Base-by-base conservation (phyloP, 2,797 vertebrate species). In the Labeo calbasu region DNA sequence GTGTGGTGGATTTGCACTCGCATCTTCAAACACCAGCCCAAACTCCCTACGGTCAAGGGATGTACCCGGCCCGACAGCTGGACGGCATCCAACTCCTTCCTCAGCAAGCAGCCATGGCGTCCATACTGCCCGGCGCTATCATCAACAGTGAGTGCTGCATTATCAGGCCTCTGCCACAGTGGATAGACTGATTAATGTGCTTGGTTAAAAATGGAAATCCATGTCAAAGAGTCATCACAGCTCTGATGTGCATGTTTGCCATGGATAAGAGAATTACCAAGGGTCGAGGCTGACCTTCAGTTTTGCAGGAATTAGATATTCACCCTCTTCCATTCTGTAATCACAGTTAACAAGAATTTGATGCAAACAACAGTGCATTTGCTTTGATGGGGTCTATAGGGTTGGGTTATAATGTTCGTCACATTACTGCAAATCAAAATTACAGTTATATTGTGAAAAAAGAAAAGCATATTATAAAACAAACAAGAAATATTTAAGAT, bases 21-120 rank as follows among this genome's bases (percentile, higher is more conserved):
- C 93, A 94, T 92, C 94, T 83, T 46, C 77, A 79, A 50, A 77
- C 85, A 19, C 23, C 61, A 90, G 95, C 93, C 92, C 96, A 95
- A 90, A 94, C 94, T 94, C 93, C 90, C 89, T 92, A 95, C 36
- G 91, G 93, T 17, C 96, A 96, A 91, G 96, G 95, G 88, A 95
- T 96, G 95, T 96, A 95, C 92, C 95, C 95, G 0, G 95, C 95
- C 0, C 95, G 95, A 82, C 93, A 95, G 90, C 93, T 96, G 89
- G 95, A 96, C 88, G 94, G 95, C 32, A 96, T 97, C 92, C 96
- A 96, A 79, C 86, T 97, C 86, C 96, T 97, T 85, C 96, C 96
- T 84, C 96, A 97, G 91, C 96, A 97, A 90, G 96, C 96, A 66
- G 94, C 96, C 63, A 96, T 97, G 95, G 96, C 95, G 61, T 96